Evolutionary conservation across 2,797 vertebrate species (phyloP), one percentile per base, ranked within the genome.

Genomic region (Hipposideros larvatus): DNA sequence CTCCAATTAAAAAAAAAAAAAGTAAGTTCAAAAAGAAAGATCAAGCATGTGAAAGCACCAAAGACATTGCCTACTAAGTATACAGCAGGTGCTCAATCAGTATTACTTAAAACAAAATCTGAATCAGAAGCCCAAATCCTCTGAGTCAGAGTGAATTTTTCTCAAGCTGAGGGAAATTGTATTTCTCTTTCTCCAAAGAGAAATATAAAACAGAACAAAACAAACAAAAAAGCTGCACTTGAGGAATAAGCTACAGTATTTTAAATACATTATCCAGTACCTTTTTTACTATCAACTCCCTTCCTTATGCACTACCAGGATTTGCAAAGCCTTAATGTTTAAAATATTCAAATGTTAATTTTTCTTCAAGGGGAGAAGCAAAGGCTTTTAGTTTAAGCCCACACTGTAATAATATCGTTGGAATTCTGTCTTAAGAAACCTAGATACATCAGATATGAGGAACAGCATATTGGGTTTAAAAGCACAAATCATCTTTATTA

Each of bases 321-420:
- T 66, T 7, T 41, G 8, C 31, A 26, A 53, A 22, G 10, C 1
- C 2, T 87, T 51, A 2, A 9, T 26, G 21, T 78, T 79, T 71
- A 83, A 78, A 86, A 34, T 37, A 55, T 4, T 77, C 9, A 53
- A 11, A 14, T 15, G 7, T 18, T 26, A 2, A 7, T 46, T 71
- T 70, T 83, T 48, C 51, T 63, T 51, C 28, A n/a, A 48, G 10
- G 26, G 9, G 5, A 48, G 9, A 71, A 57, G 22, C 18, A 24
- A 2, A 7, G 34, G 26, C 24, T 41, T 87, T 31, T n/a, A 61
- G 6, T 3, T 31, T 66, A 41, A 37, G 43, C 19, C 66, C 24
- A 24, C 2, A 2, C 1, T 19, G 14, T 21, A 1, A 10, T 11
- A 43, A 1, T 4, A 1, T 16, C 51, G 18, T 11, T 22, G 11